Base-by-base conservation (phyloP, 2,797 vertebrate genomes). In the Eulemur albifrons region DNA sequence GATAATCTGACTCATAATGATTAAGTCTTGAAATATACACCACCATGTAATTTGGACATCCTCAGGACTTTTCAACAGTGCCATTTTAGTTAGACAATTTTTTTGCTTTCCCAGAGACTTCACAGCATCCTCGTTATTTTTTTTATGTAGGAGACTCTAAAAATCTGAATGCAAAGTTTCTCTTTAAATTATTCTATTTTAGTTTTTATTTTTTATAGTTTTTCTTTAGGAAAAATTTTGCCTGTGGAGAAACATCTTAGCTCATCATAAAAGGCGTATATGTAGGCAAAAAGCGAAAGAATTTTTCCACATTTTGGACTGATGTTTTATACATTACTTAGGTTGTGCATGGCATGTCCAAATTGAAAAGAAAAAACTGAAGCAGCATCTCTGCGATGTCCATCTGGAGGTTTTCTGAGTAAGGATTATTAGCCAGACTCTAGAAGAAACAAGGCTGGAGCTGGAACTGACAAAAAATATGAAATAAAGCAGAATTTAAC, bases 261-360 rank as follows among this genome's bases (percentile, higher is more conserved):
- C 92, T 98, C 96, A 96, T 93, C 96, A 97, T 92, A 96, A 93
- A 97, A 98, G 97, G 82, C 45, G 93, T 96, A 94, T 95, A 97
- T 17, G 40, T 67, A 97, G 80, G 95, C 94, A 98, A 97, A 98
- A 97, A 84, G 95, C 75, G 96, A 95, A 97, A 94, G 27, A 94
- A 93, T n/a, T 97, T 98, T 96, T 89, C 96, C 95, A 45, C 90
- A 84, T 97, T 98, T 98, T 94, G 75, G 75, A 88, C 90, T 97
- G 88, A 96, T 97, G 95, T 97, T 98, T 97, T 97, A 97, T 90
- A 93, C 88, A 97, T 96, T 84, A 92, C 30, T 92, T 88, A 96
- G 52, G 76, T 63, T 96, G 48, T 90, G 32, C 63, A 92, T 57
- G 88, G 73, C 85, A 69, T 73, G 80, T 88, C 48, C 43, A 79